These are phyloP conservation scores for Ictalurus punctatus DNA, from an alignment of 2,113 vertebrate species.

Conservation along the genomic window DNA sequence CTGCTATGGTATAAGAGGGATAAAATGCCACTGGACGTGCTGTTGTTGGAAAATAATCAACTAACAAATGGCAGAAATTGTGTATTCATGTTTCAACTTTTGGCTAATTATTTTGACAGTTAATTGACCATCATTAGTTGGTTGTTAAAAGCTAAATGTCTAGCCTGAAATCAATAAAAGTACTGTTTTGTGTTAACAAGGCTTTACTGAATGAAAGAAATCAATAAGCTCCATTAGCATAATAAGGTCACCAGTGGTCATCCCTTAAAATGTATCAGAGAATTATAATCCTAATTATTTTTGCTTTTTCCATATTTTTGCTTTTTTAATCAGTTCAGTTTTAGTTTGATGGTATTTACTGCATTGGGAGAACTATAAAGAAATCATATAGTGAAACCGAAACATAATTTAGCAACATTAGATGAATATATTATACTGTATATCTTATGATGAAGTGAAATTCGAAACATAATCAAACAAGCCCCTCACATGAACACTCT, in stretches of 20 bases:
- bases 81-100: not conserved
- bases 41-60: not conserved
- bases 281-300: not conserved
- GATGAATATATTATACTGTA: not conserved
- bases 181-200: not conserved
- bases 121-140: not conserved
- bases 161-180: not conserved
- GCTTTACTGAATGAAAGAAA: not conserved
- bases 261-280: not conserved
- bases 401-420: not conserved
- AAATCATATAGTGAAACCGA: not conserved
- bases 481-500: too few species aligned
- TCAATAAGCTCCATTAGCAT: not conserved
- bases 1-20: not conserved
- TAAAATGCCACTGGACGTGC: not conserved
- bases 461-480: not conserved
- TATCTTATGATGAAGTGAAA: not conserved
- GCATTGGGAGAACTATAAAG: not conserved
- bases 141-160: not conserved
- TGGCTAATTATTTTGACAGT: not conserved
- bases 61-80: not conserved
- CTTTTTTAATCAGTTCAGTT: not conserved
- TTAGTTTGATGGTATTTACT: not conserved
- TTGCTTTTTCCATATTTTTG: not conserved
- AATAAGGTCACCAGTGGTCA: not conserved